Base-by-base conservation (phyloP, 2,888 invertebrate genomes). In the Pheosia gnoma region DNA sequence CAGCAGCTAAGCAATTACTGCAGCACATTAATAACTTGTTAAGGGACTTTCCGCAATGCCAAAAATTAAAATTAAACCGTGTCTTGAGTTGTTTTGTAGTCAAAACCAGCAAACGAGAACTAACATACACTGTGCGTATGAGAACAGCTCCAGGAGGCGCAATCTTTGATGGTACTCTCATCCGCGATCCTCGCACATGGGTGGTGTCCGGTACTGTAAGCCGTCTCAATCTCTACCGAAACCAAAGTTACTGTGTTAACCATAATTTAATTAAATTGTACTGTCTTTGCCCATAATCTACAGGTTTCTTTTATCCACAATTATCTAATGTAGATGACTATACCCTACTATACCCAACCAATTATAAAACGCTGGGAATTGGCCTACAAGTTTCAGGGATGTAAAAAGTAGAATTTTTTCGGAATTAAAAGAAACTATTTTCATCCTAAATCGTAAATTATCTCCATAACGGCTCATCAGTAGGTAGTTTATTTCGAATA, bases 91-190 rank as follows among this genome's bases (percentile, higher is more conserved):
- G 80, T 7, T 79, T 94, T 41, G 89, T 90, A 59, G 91, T 97
- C 41, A 82, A 94, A 58, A 73, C 96, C 95, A 80, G 86, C 61
- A 77, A 81, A 56, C 66, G 66, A 47, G 88, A 45, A 77, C 82
- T 84, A 58, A 95, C 96, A 75, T 96, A 95, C 70, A 95, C 94
- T 59, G 81, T 96, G 25, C 94, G 94, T 1, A 68, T 96, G 63
- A 86, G 92, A 70, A 95, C 96, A 0, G 69, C 76, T 36, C 97
- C 97, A 0, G 96, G 97, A 0, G 86, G 89, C 47, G 97, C 94
- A 0, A 81, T 95, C 56, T 97, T 98, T 82, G 97, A 98, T 83
- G 96, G 95, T 0, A 97, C 97, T 3, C 91, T 97, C 0, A 71
- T 83, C 13, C 65, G 78, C 7, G 73, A 77, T 70, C 63, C 70